Evolutionary conservation across 2,797 vertebrate genomes (phyloP).

Genomic region (Vespertilio murinus): DNA sequence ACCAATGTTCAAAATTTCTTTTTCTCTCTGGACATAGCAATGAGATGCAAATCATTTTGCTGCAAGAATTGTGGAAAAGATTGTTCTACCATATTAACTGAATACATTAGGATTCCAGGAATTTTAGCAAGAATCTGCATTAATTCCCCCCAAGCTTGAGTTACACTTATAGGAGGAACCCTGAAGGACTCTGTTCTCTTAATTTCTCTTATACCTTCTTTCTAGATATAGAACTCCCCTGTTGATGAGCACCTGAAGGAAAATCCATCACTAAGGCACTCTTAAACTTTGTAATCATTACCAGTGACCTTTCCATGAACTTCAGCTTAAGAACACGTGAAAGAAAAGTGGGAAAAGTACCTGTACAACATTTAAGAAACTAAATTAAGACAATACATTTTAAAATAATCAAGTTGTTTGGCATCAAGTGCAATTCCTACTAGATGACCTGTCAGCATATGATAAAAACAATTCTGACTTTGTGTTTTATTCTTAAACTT

Average conservation of each 20-base stretch:
- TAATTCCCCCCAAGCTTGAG: slow-evolving; percentile 10
- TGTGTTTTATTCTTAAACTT: not conserved
- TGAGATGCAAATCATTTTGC: not conserved
- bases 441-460: not conserved
- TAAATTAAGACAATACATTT: slow-evolving; percentile 39
- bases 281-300: slow-evolving; percentile 51
- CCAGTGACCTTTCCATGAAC: slow-evolving; percentile 38
- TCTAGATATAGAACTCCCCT: slow-evolving; percentile 36
- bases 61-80: not conserved
- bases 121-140: slow-evolving; percentile 36
- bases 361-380: not conserved
- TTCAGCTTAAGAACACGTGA: slow-evolving; percentile 3
- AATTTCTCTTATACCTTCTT: slow-evolving; percentile 54
- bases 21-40: not conserved
- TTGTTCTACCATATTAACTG: slow-evolving; percentile 43
- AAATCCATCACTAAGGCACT: slow-evolving; percentile 63
- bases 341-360: not conserved
- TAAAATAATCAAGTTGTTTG: slow-evolving; percentile 29
- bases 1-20: not conserved
- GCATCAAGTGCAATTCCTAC: slow-evolving; percentile 23
- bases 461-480: not conserved
- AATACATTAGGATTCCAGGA: slow-evolving; percentile 7
- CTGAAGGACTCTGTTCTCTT: slow-evolving; percentile 50
- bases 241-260: slow-evolving; percentile 39
- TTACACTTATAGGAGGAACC: slow-evolving; percentile 17